A percentile compares a stretch with the other conserved stretches of the same genome.
Conservation (phyloP, 2,888 invertebrate genomes). For the Cephus spinipes region DNA sequence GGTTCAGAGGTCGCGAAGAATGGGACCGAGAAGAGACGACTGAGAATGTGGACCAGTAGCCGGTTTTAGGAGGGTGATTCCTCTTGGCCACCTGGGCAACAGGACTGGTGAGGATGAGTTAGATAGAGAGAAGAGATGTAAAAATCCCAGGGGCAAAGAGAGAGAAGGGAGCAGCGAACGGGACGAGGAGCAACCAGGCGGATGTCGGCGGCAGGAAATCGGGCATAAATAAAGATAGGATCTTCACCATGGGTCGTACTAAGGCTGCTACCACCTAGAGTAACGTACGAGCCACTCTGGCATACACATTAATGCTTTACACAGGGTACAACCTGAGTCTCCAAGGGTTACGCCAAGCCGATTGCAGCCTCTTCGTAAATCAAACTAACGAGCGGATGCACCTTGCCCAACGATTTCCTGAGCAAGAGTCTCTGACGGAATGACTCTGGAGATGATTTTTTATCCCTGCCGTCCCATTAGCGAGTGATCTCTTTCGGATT, state of each 20-base stretch:
- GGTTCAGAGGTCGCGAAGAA: neutral
- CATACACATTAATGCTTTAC: neutral
- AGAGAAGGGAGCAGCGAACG: slow-evolving; percentile 9
- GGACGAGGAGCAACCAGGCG: slow-evolving; percentile 21
- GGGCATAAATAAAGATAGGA: slow-evolving; percentile 35
- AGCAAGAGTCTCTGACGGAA: neutral
- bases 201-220: slow-evolving; percentile 36
- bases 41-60: neutral
- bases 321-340: neutral
- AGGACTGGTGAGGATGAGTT: neutral
- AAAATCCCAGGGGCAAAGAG: slow-evolving; percentile 1
- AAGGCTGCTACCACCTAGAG: neutral
- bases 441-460: neutral
- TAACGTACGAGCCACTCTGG: neutral
- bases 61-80: neutral
- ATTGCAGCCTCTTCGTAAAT: slow-evolving; percentile 32
- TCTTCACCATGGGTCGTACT: slow-evolving; percentile 13
- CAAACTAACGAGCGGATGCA: slow-evolving; percentile 37
- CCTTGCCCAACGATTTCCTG: slow-evolving; percentile 27
- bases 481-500: neutral
- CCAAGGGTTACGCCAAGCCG: slow-evolving; percentile 8
- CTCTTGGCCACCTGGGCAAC: neutral
- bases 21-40: neutral
- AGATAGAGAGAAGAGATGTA: neutral
- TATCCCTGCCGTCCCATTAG: neutral